These are phyloP conservation scores for Agrilus cyanescens DNA, from an alignment of 2,888 invertebrate genomes.

Conservation along the genomic window DNA sequence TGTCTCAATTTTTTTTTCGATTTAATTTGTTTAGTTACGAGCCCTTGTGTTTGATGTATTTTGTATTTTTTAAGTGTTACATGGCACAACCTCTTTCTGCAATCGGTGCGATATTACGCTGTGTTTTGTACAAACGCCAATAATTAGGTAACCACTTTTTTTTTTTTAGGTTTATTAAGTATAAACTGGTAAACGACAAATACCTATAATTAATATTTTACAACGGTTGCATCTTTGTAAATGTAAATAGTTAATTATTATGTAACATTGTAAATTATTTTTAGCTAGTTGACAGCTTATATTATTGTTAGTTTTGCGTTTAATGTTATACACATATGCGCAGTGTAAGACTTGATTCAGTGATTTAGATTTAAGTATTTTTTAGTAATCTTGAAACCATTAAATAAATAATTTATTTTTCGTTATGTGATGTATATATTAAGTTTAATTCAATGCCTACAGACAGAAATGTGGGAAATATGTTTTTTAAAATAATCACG, in stretches of 20 bases:
- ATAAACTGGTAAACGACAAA: neutral
- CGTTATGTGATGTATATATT: constrained; percentile 33
- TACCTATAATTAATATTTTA: constrained; percentile 5
- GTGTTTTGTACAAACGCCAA: constrained; percentile 3
- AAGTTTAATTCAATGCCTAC: constrained; percentile 23
- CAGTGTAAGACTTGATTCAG: constrained; percentile 33
- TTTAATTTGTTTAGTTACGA: constrained; percentile 20
- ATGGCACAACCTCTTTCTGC: constrained; percentile 10
- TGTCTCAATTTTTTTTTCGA: constrained; percentile 14
- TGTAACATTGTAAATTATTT: constrained; percentile 23
- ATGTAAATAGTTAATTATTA: constrained; percentile 21
- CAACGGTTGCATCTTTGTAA: constrained; percentile 35
- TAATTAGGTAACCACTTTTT: no score
- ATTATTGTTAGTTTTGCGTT: constrained; percentile 19
- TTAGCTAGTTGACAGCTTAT: constrained; percentile 20
- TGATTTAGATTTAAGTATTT: constrained; percentile 32
- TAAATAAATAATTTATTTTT: constrained; percentile 25
- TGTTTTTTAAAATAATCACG: constrained; percentile 8
- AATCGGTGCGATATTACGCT: constrained; percentile 13
- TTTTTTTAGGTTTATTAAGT: neutral
- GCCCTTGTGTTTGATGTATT: constrained; percentile 15
- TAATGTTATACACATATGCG: constrained; percentile 20
- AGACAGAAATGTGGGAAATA: constrained; percentile 31
- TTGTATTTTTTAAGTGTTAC: constrained; percentile 8
- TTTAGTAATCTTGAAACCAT: constrained; percentile 21